Percentiles rank a stretch among this genome's conserved stretches.
Conservation (phyloP, 2,888 invertebrate species). For the Catocala fraxini region DNA sequence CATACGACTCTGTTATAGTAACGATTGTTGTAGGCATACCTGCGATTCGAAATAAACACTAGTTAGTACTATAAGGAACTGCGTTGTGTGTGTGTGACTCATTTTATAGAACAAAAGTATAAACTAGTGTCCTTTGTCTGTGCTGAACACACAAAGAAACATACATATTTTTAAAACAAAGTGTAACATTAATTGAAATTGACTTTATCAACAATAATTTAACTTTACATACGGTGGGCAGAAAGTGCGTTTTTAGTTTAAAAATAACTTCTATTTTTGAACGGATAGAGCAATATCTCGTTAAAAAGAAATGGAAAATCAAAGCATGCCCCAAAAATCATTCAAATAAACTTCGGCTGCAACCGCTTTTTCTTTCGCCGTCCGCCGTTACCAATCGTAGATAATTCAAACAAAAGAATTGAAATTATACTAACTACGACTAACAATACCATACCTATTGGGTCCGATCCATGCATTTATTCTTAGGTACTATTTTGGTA, state of each 20-base stretch:
- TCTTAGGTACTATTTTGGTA: too few species aligned
- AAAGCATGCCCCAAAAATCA: constrained; percentile 32
- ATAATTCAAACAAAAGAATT: constrained; percentile 38
- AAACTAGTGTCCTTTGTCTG: constrained; percentile 6
- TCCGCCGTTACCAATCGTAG: constrained; percentile 26
- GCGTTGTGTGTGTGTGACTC: constrained; percentile 28
- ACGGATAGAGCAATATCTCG: constrained; percentile 31
- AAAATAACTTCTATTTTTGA: constrained; percentile 36
- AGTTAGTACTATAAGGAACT: constrained; percentile 23
- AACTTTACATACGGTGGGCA: constrained; percentile 1
- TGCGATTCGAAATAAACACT: constrained; percentile 22
- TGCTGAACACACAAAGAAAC: constrained; percentile 11
- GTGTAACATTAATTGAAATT: constrained; percentile 18
- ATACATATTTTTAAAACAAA: constrained; percentile 25
- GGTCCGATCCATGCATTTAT: too few species aligned
- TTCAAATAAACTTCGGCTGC: constrained; percentile 29
- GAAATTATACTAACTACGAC: constrained; percentile 7
- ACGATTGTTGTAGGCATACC: constrained; percentile 8
- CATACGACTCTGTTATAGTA: constrained; percentile 29
- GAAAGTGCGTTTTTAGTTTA: neutral
- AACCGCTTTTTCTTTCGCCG: constrained; percentile 32
- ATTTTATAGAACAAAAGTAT: constrained; percentile 8
- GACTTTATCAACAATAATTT: neutral
- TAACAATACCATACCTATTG: too few species aligned
- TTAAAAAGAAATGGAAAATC: constrained; percentile 20